These are phyloP conservation scores for Drosophila jambulina DNA, from an alignment of 1,140 invertebrate species.

Conservation along the genomic window DNA sequence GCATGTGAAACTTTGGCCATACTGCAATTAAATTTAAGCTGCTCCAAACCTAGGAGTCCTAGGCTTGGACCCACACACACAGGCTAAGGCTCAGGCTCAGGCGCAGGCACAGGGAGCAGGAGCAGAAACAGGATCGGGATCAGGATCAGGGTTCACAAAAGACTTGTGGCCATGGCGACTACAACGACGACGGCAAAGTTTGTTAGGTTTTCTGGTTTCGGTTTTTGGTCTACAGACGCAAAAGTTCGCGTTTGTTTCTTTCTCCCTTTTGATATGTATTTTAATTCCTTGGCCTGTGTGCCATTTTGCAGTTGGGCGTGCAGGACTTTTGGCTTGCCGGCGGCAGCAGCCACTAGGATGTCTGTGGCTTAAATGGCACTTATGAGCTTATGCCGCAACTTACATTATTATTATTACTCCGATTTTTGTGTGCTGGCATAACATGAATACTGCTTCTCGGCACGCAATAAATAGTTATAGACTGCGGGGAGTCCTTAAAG, in stretches of 20 bases:
- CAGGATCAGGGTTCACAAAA: slow-evolving; percentile 56
- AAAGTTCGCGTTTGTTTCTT: slow-evolving; percentile 75
- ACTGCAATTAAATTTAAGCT: slow-evolving; percentile 81
- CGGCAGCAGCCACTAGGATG: slow-evolving; percentile 48
- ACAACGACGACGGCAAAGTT: slow-evolving; percentile 68
- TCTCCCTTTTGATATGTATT: slow-evolving; percentile 79
- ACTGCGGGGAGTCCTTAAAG: slow-evolving; percentile 39
- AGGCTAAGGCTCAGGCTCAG: slow-evolving; percentile 5
- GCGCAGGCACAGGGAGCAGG: background rate
- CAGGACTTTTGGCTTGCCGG: slow-evolving; percentile 52
- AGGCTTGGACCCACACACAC: slow-evolving; percentile 27
- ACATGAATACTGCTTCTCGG: slow-evolving; percentile 28
- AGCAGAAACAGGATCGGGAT: slow-evolving; percentile 14
- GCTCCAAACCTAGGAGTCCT: slow-evolving; percentile 69
- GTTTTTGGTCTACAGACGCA: slow-evolving; percentile 64
- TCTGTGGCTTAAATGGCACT: slow-evolving; percentile 81
- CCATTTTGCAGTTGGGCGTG: slow-evolving; percentile 63
- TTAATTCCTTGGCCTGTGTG: slow-evolving; percentile 75
- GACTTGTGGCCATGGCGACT: slow-evolving; percentile 59
- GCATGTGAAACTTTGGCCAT: slow-evolving; percentile 67
- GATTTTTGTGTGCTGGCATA: slow-evolving; percentile 51
- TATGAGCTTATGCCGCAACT: slow-evolving; percentile 83
- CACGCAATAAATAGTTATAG: slow-evolving; percentile 77
- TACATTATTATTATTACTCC: slow-evolving; percentile 82
- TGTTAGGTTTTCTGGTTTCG: slow-evolving; percentile 63